Percentiles rank a stretch among this genome's conserved stretches.
phyloP scores from a whole-genome alignment of 2,113 vertebrate genomes.

The Emydura subglobosa region DNA sequence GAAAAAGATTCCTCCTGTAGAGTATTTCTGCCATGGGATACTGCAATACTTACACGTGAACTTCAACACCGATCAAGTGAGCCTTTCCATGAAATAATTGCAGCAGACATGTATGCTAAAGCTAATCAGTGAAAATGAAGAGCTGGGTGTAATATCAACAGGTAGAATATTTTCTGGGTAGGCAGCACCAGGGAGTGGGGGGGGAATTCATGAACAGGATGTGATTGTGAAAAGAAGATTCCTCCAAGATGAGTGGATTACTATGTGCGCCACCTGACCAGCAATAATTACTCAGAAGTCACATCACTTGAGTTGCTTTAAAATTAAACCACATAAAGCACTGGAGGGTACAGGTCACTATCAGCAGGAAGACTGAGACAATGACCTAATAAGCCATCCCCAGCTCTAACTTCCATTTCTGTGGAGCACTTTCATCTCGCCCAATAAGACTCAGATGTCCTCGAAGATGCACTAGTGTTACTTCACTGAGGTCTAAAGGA shows the following conservation, averaged over 20 bases:
- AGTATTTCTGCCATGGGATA: background rate
- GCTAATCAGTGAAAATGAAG: rapidly evolving
- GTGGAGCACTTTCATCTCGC: background rate
- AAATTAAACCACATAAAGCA: background rate
- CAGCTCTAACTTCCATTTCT: background rate
- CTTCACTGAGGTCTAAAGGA: background rate
- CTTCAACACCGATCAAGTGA: background rate
- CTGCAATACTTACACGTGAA: background rate
- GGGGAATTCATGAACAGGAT: rapidly evolving
- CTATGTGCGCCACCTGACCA: rapidly evolving
- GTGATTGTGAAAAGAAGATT: rapidly evolving
- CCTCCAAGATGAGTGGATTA: background rate
- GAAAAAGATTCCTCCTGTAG: background rate
- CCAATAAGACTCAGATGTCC: background rate
- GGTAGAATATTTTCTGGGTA: background rate
- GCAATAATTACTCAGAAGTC: background rate
- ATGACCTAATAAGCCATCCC: background rate
- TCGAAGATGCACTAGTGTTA: background rate
- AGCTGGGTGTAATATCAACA: rapidly evolving
- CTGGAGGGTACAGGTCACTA: background rate
- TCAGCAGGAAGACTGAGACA: background rate
- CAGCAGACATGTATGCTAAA: background rate
- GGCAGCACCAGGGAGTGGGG: background rate
- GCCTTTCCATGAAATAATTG: background rate
- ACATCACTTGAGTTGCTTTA: background rate